These are phyloP conservation scores for Radopholus similis DNA, from an alignment of 1,140 invertebrate species.

Conservation along the genomic window DNA sequence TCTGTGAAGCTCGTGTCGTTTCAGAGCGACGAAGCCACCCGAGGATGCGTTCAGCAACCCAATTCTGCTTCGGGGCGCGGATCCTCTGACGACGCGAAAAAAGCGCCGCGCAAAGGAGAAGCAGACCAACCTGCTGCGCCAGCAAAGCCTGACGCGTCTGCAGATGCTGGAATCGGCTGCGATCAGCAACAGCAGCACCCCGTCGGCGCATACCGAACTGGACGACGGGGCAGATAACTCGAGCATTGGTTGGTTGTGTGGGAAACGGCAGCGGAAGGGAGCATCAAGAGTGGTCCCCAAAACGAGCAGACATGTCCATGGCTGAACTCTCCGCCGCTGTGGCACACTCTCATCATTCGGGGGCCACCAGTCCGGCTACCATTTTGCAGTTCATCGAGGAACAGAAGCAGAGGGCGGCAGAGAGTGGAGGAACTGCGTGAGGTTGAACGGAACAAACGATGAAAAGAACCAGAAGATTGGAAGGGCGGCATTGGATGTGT, in stretches of 20 bases:
- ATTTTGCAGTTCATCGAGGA: slow-evolving; percentile 16
- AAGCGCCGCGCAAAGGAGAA: background rate
- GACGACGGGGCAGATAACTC: slow-evolving; percentile 4
- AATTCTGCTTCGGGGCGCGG: slow-evolving; percentile 14
- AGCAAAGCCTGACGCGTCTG: background rate
- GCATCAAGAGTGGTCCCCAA: background rate
- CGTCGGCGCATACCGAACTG: background rate
- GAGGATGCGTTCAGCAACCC: slow-evolving; percentile 16
- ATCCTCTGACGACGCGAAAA: slow-evolving; percentile 9
- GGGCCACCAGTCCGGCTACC: slow-evolving; percentile 1
- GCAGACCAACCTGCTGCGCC: background rate
- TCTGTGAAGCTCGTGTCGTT: background rate
- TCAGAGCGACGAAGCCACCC: slow-evolving; percentile 16
- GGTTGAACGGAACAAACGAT: too few relatives aligned
- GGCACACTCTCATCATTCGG: background rate
- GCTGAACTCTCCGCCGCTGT: slow-evolving; percentile 11
- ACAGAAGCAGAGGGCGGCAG: slow-evolving; percentile 8
- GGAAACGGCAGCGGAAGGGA: background rate
- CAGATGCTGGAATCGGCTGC: background rate
- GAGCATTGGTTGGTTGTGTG: slow-evolving; percentile 5
- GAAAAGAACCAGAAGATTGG: too few relatives aligned
- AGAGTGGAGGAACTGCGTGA: background rate
- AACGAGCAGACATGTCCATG: slow-evolving; percentile 5
- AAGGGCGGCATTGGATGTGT: too few relatives aligned
- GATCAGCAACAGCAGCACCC: background rate